Conservation (phyloP, 2,797 vertebrate genomes). For the Babyrousa celebensis region DNA sequence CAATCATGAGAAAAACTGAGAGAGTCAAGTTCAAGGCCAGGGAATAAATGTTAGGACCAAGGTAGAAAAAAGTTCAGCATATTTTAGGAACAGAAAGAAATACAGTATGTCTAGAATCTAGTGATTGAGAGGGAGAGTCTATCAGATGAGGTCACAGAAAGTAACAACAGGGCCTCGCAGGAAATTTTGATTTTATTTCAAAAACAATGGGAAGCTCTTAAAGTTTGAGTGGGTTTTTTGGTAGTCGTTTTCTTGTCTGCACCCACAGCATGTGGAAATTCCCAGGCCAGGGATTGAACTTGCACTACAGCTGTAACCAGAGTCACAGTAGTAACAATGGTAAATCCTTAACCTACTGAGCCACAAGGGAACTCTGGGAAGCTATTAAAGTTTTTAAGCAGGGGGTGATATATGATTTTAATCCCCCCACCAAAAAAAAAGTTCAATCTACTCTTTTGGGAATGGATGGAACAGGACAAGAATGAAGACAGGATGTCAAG, state of each 20-base stretch:
- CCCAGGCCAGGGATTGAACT: no score
- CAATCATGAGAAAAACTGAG: not conserved
- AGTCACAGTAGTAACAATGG: no score
- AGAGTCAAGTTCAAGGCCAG: slow-evolving; percentile 14
- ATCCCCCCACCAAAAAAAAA: not conserved
- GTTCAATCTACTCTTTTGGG: not conserved
- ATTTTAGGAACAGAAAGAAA: not conserved
- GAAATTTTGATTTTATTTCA: slow-evolving; percentile 61
- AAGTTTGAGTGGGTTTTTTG: not conserved
- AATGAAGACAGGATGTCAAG: not conserved
- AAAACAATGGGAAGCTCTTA: slow-evolving; percentile 5
- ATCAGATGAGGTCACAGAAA: slow-evolving; percentile 11
- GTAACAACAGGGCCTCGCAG: slow-evolving; percentile 21
- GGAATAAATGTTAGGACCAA: not conserved
- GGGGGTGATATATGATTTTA: not conserved
- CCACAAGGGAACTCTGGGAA: not conserved
- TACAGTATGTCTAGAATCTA: slow-evolving; percentile 25
- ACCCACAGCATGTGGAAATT: no score
- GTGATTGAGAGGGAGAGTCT: not conserved
- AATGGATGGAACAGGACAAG: slow-evolving; percentile 4
- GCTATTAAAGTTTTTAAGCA: slow-evolving; percentile 26
- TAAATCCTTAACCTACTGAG: no score
- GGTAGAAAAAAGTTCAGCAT: not conserved
- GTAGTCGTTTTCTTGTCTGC: no score
- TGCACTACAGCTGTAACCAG: no score